Evolutionary conservation across 2,888 invertebrate species (phyloP).

Genomic region (Nomada fabriciana): DNA sequence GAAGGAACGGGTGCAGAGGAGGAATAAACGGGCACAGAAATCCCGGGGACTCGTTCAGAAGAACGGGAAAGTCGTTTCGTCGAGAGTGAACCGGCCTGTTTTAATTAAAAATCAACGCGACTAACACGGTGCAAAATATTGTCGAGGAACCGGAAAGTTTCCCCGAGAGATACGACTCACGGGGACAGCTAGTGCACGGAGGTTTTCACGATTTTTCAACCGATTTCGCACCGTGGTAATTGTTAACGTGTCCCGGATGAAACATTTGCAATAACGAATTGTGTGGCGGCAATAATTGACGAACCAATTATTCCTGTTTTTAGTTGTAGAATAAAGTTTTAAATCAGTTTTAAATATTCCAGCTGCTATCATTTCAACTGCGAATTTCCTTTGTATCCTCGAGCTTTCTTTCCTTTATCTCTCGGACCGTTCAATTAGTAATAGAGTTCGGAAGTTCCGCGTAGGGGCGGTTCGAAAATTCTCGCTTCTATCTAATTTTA

Average conservation of each 20-base stretch:
- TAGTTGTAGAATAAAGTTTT: no score
- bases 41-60: neutral
- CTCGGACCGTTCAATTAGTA: neutral
- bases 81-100: neutral
- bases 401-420: neutral
- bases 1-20: conserved; percentile 6
- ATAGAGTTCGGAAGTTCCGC: neutral
- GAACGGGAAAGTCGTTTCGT: neutral
- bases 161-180: neutral
- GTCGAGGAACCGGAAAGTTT: neutral
- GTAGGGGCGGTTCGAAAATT: conserved; percentile 3
- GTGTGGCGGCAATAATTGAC: no score
- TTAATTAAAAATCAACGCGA: conserved; percentile 33
- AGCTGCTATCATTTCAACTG: no score
- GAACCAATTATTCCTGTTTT: neutral
- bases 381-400: neutral
- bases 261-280: no score
- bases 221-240: no score
- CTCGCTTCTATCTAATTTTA: conserved; percentile 9
- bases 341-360: no score
- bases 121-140: conserved; percentile 15
- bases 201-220: neutral
- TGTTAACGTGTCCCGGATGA: no score
- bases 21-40: conserved; percentile 24
- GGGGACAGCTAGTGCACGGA: neutral